Percentiles rank a stretch among this genome's conserved stretches.
These are phyloP conservation scores for Propithecus deckenii DNA, from an alignment of 2,797 vertebrate genomes.

Conservation along the genomic window DNA sequence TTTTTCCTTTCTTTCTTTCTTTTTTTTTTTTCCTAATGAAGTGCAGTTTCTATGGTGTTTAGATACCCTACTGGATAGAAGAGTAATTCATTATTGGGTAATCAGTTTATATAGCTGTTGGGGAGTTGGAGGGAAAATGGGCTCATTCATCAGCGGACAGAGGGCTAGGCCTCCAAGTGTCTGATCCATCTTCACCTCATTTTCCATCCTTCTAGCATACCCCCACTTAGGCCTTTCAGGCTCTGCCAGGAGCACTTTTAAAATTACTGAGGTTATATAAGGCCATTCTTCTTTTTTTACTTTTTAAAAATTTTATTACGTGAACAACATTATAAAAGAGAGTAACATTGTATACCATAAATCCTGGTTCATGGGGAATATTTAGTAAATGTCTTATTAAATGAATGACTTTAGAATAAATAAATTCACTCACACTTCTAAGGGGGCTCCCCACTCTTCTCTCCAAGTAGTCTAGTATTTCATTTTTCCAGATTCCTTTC, in stretches of 20 bases:
- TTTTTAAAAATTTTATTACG: not conserved
- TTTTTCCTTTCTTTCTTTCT: not conserved
- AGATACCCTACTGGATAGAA: not conserved
- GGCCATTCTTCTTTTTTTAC: not conserved
- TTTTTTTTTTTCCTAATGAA: not conserved
- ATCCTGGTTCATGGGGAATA: not conserved
- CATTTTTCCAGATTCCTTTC: constrained; percentile 4
- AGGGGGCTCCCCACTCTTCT: not conserved
- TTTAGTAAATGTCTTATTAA: not conserved
- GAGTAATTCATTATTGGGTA: not conserved
- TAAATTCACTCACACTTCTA: not conserved
- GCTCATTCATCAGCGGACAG: not conserved
- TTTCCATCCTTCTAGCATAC: not conserved
- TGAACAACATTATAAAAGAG: not conserved
- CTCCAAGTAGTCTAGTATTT: not conserved
- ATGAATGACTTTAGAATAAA: not conserved
- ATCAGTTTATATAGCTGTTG: not conserved
- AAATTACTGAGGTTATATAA: not conserved
- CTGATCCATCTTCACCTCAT: not conserved
- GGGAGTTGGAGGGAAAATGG: not conserved
- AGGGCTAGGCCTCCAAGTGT: not conserved
- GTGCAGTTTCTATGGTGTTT: not conserved
- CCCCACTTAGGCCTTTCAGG: not conserved
- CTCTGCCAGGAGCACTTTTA: not conserved
- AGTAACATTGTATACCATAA: not conserved